phyloP scores from a whole-genome alignment of 2,113 vertebrate species.

The Tichodroma muraria region DNA sequence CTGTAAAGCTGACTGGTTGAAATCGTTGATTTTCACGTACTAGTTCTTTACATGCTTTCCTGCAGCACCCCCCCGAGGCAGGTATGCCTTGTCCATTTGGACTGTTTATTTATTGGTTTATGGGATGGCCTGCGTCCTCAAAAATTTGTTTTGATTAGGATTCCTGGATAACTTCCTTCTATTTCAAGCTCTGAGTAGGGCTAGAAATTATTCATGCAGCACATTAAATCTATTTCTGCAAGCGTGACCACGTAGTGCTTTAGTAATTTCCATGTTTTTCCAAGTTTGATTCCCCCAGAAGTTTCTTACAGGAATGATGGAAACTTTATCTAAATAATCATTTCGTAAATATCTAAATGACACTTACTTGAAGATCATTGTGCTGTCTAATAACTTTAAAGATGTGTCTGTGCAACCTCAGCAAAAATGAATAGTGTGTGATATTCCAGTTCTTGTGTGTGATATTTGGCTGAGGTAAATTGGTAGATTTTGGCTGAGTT shows the following conservation, averaged over 20 bases:
- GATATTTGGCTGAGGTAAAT: background rate
- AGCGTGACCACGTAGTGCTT: accelerated
- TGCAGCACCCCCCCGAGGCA: background rate
- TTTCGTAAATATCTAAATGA: conserved; percentile 14
- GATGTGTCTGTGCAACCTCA: background rate
- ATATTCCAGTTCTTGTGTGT: background rate
- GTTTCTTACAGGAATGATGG: background rate
- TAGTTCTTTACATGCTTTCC: background rate
- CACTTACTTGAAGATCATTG: background rate
- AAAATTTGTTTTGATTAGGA: conserved; percentile 38
- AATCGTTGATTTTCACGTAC: background rate
- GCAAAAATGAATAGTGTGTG: background rate
- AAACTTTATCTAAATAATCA: background rate
- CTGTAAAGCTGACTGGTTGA: background rate
- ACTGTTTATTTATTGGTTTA: background rate
- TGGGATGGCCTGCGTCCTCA: background rate
- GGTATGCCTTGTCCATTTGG: background rate
- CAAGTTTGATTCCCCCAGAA: background rate
- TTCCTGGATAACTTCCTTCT: background rate
- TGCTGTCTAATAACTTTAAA: background rate
- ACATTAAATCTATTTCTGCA: background rate
- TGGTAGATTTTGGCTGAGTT: background rate
- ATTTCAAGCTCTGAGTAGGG: background rate
- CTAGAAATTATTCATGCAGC: conserved; percentile 7
- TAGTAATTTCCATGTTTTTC: background rate